Conservation (phyloP, 1,140 invertebrate species). For the Meloidogyne chitwoodi region DNA sequence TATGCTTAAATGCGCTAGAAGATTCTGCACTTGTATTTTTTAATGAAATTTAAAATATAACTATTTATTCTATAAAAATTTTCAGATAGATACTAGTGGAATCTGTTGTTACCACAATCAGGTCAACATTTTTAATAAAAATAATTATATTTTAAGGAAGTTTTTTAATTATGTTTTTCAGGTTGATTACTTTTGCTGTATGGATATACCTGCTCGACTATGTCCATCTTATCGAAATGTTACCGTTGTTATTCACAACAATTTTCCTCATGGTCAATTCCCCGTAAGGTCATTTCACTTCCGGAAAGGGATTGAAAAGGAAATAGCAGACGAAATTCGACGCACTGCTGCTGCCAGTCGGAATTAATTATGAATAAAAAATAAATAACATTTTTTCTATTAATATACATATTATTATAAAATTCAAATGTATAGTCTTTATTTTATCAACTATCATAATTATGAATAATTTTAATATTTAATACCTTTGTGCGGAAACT, state of each 20-base stretch:
- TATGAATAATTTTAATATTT: no score
- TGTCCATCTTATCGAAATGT: slow-evolving; percentile 51
- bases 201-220: slow-evolving; percentile 38
- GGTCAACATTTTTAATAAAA: background rate
- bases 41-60: background rate
- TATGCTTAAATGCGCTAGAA: slow-evolving; percentile 56
- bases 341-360: background rate
- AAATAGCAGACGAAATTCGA: slow-evolving; percentile 25
- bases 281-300: slow-evolving; percentile 54
- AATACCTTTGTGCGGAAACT: no score
- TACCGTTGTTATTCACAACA: slow-evolving; percentile 59
- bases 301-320: slow-evolving; percentile 55
- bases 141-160: background rate
- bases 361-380: background rate
- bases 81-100: slow-evolving; percentile 25
- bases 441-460: no score
- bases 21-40: slow-evolving; percentile 37
- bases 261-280: slow-evolving; percentile 51
- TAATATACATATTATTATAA: no score
- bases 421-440: no score
- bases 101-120: slow-evolving; percentile 60
- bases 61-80: no score
- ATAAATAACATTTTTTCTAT: no score
- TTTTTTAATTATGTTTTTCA: background rate
- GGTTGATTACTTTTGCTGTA: slow-evolving; percentile 59